Evolutionary conservation across 2,888 invertebrate genomes (phyloP).

Genomic region (Parnassius smintheus): DNA sequence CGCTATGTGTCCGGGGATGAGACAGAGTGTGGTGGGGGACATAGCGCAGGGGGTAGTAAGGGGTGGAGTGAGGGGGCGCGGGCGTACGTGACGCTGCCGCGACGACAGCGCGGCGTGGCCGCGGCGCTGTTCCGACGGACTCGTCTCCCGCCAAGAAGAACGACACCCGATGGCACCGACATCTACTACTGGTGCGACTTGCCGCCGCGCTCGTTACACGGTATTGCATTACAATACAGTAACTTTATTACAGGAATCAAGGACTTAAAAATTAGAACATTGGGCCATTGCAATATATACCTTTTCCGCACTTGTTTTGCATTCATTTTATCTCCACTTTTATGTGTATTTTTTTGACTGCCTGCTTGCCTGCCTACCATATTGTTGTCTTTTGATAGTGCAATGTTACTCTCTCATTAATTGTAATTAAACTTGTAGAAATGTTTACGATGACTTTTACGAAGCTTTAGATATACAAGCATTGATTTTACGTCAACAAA

Average conservation of each 20-base stretch:
- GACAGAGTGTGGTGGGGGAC: slow-evolving; percentile 35
- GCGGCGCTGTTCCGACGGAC: slow-evolving; percentile 53
- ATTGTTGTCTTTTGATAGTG: too few relatives aligned
- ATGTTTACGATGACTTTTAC: too few relatives aligned
- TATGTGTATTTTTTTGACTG: too few relatives aligned
- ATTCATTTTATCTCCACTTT: background rate
- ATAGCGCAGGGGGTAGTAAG: slow-evolving; percentile 32
- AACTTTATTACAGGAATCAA: too few relatives aligned
- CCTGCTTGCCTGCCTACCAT: too few relatives aligned
- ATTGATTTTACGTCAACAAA: too few relatives aligned
- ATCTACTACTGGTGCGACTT: slow-evolving; percentile 94
- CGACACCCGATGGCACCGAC: slow-evolving; percentile 91
- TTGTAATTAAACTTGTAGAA: too few relatives aligned
- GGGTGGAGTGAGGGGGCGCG: slow-evolving; percentile 49
- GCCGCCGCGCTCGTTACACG: slow-evolving; percentile 79
- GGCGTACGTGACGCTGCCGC: slow-evolving; percentile 78
- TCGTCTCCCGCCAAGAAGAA: slow-evolving; percentile 85
- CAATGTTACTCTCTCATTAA: too few relatives aligned
- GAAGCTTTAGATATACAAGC: too few relatives aligned
- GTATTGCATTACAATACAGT: slow-evolving; percentile 50
- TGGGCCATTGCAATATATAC: too few relatives aligned
- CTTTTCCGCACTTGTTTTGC: background rate
- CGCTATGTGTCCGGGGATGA: slow-evolving; percentile 30
- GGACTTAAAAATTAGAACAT: too few relatives aligned
- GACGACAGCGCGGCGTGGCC: slow-evolving; percentile 52